Conservation (phyloP, 2,888 invertebrate genomes). For the Thalpophila matura region DNA sequence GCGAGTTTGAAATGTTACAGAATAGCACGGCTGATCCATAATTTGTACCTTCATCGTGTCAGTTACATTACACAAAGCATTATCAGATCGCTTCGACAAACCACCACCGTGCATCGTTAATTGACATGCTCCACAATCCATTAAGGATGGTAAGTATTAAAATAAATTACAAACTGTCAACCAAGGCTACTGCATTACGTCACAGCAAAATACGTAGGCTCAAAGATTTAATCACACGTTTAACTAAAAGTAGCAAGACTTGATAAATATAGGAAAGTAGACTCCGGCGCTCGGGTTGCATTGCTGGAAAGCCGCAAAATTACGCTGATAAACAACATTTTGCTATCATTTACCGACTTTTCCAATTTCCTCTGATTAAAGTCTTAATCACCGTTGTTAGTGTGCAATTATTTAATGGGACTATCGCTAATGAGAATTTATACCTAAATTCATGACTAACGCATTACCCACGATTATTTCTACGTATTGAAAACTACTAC, state of each 20-base stretch:
- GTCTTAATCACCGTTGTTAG: constrained; percentile 23
- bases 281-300: constrained; percentile 25
- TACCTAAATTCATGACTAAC: neutral
- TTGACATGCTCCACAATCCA: constrained; percentile 36
- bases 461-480: constrained; percentile 5
- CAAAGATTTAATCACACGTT: constrained; percentile 38
- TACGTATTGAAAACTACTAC: constrained; percentile 7
- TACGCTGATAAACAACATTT: constrained; percentile 43
- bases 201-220: constrained; percentile 27
- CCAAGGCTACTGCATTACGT: constrained; percentile 29
- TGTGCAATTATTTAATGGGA: constrained; percentile 4
- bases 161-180: constrained; percentile 17
- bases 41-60: neutral
- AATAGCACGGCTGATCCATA: neutral
- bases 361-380: constrained; percentile 44
- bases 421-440: neutral
- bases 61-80: constrained; percentile 46
- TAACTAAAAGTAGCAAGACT: constrained; percentile 37
- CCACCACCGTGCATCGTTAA: constrained; percentile 42
- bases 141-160: constrained; percentile 22
- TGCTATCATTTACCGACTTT: constrained; percentile 40
- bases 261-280: constrained; percentile 57
- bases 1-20: neutral
- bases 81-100: constrained; percentile 19
- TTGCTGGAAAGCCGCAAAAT: constrained; percentile 53